Base-by-base conservation (phyloP, 2,888 invertebrate species). In the Lepidochrysops patricia region DNA sequence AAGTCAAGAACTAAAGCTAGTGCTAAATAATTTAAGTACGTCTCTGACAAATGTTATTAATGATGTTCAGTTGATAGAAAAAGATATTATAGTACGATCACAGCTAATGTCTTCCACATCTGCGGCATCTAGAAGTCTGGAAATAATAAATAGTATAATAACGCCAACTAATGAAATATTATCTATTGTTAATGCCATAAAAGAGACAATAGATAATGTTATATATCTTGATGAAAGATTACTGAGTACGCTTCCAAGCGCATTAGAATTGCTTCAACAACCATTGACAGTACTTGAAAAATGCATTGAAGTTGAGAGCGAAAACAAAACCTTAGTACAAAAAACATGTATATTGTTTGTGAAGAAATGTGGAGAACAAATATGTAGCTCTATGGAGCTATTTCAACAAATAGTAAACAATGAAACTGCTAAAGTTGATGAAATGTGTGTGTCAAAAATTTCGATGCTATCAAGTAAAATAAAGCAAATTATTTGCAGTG, bases 301-400 rank as follows among this genome's bases (percentile, higher is more conserved):
- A 73, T 93, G 94, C 70, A 90, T 93, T 35, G 92, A 92, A 68
- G 90, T 93, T 66, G 92, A 93, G 75, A 92, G 91, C 66, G 91
- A 91, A 35, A 93, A 91, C 9, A 92, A 91, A 60, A 93, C 94
- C 0, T 78, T 94, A 6, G 92, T 94, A 1, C 93, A 93, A 71
- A 90, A 91, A 71, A 93, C 94, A 0, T 93, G 94, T 73, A 90
- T 91, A 12, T 92, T 92, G 67, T 91, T 94, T 62, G 82, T 94
- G 60, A 91, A 93, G 68, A 91, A 86, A 25, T 90, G 92, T 61
- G 90, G 91, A 2, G 78, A 82, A 52, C 87, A 91, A 64, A 79
- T 94, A 64, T 87, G 91, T 56, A 84, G 89, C 54, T 79, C 91
- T 4, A 79, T 93, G 57, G 82, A 87, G 13, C 83, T 90, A 65